Base-by-base conservation (phyloP, 2,113 vertebrate species). In the Leptobrachium ailaonicum region DNA sequence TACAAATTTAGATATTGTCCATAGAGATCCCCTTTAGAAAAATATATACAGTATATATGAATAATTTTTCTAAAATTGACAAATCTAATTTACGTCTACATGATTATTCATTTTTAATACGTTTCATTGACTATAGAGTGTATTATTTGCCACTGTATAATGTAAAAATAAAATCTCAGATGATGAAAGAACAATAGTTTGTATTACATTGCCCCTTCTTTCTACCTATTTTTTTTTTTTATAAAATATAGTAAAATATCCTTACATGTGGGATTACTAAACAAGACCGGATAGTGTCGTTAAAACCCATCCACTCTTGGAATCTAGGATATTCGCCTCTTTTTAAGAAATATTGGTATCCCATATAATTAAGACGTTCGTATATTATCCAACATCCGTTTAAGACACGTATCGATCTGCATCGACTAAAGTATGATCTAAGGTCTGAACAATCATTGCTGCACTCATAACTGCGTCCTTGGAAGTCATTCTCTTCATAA, bases 371-470 rank as follows among this genome's bases (percentile, higher is more conserved):
- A 0, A 90, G 85, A 81, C 85, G 89, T 72, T 91, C 90, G 2
- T 89, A 90, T 2, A 91, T 60, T 44, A 93, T 90, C 88, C 91
- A 91, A 80, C 78, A 67, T 13, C 79, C 83, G 40, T 64, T 75
- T 6, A 78, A n/a, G 2, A 84, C 83, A n/a, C 42, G 80, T 58
- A 82, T 70, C 14, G 83, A 84, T 41, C 75, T 82, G 40, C 83
- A 82, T 11, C 76, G 76, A 53, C 60, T 82, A 14, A 84, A 62
- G 47, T 82, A 84, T 20, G 32, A 43, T 6, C 7, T 14, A 3
- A 82, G 41, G 71, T 84, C 77, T 2, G 76, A 32, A 58, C 67
- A 82, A 50, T 84, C 83, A 41, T 6, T 58, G 6, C 66, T 66
- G 72, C 83, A 84, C 68, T 84, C 80, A 63, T 82, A 82, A 67